Evolutionary conservation across 2,113 vertebrate species (phyloP).

Genomic region (Gallinago undulata): DNA sequence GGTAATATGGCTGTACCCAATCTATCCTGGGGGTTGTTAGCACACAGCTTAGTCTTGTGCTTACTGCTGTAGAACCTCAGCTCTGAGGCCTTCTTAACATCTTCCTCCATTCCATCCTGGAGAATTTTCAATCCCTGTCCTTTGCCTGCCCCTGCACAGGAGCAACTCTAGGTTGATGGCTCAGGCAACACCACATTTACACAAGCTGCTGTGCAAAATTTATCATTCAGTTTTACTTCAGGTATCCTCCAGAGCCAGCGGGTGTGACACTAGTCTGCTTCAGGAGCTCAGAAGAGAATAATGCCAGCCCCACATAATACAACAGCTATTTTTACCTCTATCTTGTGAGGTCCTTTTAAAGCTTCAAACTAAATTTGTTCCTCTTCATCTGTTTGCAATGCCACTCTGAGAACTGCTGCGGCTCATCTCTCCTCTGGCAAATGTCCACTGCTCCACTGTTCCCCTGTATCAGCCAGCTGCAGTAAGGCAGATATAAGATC

Average conservation of each 20-base stretch:
- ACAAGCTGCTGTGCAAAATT: neutral
- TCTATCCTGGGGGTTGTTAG: neutral
- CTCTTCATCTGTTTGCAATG: neutral
- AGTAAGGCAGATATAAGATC: neutral
- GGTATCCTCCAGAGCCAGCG: neutral
- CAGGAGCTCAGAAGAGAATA: neutral
- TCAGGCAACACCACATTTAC: neutral
- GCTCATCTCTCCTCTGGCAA: neutral
- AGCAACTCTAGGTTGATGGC: neutral
- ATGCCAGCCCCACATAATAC: accelerated
- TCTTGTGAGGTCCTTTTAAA: neutral
- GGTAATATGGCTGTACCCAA: neutral
- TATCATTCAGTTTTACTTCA: accelerated
- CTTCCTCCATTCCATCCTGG: neutral
- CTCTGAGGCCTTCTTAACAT: neutral
- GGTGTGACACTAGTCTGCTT: neutral
- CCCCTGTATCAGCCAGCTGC: neutral
- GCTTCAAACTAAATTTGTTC: neutral
- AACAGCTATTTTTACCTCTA: neutral
- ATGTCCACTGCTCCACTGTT: neutral
- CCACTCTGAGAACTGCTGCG: neutral
- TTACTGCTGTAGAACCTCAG: neutral
- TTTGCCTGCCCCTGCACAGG: neutral
- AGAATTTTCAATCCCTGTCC: neutral
- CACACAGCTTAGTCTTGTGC: accelerated